Evolutionary conservation across 1,140 invertebrate species (phyloP), one percentile per base, ranked within the genome.

Genomic region (Drosophila teissieri): DNA sequence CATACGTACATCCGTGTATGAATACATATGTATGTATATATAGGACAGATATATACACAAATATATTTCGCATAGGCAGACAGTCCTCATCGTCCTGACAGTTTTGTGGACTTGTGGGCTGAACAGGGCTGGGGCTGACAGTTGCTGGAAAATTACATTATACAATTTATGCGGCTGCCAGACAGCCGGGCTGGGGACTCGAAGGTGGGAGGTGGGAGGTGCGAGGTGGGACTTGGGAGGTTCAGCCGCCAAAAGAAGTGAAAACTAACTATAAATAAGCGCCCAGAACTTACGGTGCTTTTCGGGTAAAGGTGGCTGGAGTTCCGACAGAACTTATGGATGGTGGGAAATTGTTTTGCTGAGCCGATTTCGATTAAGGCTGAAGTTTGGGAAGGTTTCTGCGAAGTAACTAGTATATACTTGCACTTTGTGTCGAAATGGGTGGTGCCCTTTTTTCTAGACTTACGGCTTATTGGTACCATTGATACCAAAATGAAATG

Each of bases 81-180:
- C 84, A 89, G 70, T 85, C 65, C 74, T 73, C 73, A 75, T 69
- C 74, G 73, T 63, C 64, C 62, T 88, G 84, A 89, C 85, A 89
- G 80, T 84, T 82, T 40, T 89, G 84, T 79, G 84, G 79, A 82
- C 83, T 88, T 89, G 62, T 53, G 62, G 74, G 44, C 24, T 64
- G 62, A 52, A 39, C 11, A 42, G 46, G 57, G 46, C 56, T 52
- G 60, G 54, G 22, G 42, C 62, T 73, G 83, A 56, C 75, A 75
- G 70, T 68, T 62, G 70, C 70, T 77, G 70, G 75, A 80, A 89
- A 89, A 89, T 89, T 89, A 89, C 84, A 89, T 89, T 89, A 89
- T 84, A 89, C 84, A 89, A 85, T 89, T 89, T 89, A 89, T 89
- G 84, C 80, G 77, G 80, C 83, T 88, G 79, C 73, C 79, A 83